phyloP scores from a whole-genome alignment of 2,797 vertebrate genomes.

The Hybognathus amarus region DNA sequence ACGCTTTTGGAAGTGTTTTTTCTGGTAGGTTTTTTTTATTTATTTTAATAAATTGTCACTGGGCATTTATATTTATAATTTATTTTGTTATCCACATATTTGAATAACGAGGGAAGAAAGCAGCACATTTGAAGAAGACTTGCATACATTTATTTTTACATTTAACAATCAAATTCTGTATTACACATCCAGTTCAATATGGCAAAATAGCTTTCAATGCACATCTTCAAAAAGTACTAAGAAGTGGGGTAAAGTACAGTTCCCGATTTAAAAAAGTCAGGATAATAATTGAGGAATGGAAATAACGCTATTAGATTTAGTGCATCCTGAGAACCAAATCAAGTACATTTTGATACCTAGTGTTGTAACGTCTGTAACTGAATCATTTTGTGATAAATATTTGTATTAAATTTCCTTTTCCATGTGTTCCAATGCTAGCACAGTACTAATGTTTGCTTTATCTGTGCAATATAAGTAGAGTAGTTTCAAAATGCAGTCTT shows the following conservation, averaged over 20 bases:
- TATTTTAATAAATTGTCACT: slow-evolving; percentile 68
- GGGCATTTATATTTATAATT: slow-evolving; percentile 76
- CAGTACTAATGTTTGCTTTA: slow-evolving; percentile 55
- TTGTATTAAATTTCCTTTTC: slow-evolving; percentile 36
- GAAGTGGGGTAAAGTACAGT: background rate
- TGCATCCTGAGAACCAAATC: slow-evolving; percentile 64
- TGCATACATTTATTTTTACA: slow-evolving; percentile 65
- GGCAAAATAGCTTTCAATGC: slow-evolving; percentile 56
- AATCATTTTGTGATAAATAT: slow-evolving; percentile 33
- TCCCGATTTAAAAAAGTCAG: background rate
- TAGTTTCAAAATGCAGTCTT: slow-evolving; percentile 57
- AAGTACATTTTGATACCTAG: slow-evolving; percentile 71
- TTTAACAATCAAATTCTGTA: slow-evolving; percentile 76
- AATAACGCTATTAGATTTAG: slow-evolving; percentile 62
- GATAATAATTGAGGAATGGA: slow-evolving; percentile 40
- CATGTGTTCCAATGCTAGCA: slow-evolving; percentile 60
- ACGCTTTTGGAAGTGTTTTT: slow-evolving; percentile 67
- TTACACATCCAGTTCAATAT: slow-evolving; percentile 76
- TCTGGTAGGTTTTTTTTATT: slow-evolving; percentile 62
- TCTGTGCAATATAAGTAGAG: slow-evolving; percentile 51
- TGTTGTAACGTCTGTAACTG: slow-evolving; percentile 51
- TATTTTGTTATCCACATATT: slow-evolving; percentile 77
- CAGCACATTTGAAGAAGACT: slow-evolving; percentile 64
- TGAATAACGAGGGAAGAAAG: slow-evolving; percentile 67
- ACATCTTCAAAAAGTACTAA: slow-evolving; percentile 10